These are phyloP conservation scores for Catagonus wagneri DNA, from an alignment of 2,113 vertebrate genomes.

Conservation along the genomic window DNA sequence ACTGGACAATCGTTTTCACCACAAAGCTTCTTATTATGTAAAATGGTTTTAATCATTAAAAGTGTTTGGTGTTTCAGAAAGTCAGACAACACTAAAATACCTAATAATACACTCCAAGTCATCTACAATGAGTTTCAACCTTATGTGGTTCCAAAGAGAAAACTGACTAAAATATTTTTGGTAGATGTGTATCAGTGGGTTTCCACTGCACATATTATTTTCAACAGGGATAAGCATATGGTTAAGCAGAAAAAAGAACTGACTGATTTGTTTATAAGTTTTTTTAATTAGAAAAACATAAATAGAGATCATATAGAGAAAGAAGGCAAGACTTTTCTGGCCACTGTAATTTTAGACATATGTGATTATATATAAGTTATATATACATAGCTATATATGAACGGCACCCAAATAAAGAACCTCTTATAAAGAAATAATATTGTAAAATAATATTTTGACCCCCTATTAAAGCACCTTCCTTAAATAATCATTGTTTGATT, in stretches of 20 bases:
- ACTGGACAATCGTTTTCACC: constrained; percentile 71
- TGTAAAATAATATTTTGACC: constrained; percentile 1
- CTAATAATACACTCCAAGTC: not conserved
- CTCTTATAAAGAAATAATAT: constrained; percentile 26
- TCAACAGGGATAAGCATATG: constrained; percentile 10
- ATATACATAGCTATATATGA: not conserved
- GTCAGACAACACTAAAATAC: constrained; percentile 70
- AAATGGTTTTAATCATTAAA: constrained; percentile 78
- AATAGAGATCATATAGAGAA: constrained; percentile 29
- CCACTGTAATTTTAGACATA: not conserved
- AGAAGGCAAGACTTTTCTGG: not conserved
- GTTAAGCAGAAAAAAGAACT: constrained; percentile 56
- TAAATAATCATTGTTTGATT: not conserved
- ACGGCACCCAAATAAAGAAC: not conserved
- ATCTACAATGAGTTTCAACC: constrained; percentile 36
- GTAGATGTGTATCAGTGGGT: constrained; percentile 44
- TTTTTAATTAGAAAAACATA: constrained; percentile 34
- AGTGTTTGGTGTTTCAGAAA: constrained; percentile 67
- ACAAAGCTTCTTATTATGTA: constrained; percentile 78
- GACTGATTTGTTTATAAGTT: constrained; percentile 48
- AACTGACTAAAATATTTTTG: constrained; percentile 61
- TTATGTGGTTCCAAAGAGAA: constrained; percentile 67
- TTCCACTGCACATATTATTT: constrained; percentile 52
- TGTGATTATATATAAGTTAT: not conserved
- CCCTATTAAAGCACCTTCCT: not conserved